phyloP scores from a whole-genome alignment of 53 echinoderm and acorn worm genomes.

The Antedon mediterranea region DNA sequence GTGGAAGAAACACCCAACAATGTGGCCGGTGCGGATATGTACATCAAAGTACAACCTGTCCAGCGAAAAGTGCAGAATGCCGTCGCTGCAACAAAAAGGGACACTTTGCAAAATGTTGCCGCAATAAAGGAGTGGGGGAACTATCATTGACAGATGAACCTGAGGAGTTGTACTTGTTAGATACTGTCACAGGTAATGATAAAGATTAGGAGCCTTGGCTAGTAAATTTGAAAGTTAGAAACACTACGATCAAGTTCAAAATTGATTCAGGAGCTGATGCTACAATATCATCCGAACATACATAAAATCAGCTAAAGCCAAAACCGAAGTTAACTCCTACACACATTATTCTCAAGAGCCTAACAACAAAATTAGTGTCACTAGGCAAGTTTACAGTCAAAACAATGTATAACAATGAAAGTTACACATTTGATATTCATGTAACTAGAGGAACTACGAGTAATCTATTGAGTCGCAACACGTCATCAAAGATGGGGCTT shows the following conservation, averaged over 20 bases:
- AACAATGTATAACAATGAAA: no score
- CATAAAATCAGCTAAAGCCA: neutral
- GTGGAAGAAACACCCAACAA: neutral
- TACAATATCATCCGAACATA: neutral
- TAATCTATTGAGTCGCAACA: no score
- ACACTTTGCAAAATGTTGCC: neutral
- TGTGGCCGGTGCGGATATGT: neutral
- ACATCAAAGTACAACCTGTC: neutral
- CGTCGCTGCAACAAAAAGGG: neutral
- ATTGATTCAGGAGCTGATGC: neutral
- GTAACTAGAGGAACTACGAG: no score
- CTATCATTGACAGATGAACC: neutral
- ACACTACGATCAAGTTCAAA: neutral
- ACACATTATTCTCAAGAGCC: no score
- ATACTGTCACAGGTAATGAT: neutral
- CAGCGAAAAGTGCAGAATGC: neutral
- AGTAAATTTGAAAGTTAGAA: neutral
- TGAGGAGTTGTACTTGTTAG: neutral
- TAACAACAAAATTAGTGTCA: no score
- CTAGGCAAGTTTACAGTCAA: no score
- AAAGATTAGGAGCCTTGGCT: neutral
- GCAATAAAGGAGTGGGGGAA: neutral
- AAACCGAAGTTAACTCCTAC: no score
- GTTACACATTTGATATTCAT: no score
- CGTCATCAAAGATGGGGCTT: no score